Percentiles rank a stretch among this genome's conserved stretches.
phyloP scores from a whole-genome alignment of 2,113 vertebrate species.

The Crotalus horridus region DNA sequence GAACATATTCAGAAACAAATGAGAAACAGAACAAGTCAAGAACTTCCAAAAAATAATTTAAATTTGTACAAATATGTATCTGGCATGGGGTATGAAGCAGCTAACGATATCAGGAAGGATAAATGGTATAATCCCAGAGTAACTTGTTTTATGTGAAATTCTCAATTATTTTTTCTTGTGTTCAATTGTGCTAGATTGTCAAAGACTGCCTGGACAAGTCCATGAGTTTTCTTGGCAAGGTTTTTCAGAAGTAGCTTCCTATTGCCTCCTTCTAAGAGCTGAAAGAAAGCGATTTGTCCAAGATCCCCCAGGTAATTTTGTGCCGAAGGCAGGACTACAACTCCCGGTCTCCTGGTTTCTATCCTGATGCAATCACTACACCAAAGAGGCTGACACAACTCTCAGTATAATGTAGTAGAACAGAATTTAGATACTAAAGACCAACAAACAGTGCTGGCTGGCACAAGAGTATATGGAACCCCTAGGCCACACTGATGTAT shows the following conservation, averaged over 20 bases:
- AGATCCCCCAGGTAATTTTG: not conserved
- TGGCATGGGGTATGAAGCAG: not conserved
- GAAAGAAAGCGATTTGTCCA: not conserved
- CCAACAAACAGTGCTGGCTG: not conserved
- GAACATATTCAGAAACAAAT: not conserved
- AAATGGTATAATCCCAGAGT: not conserved
- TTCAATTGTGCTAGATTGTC: not conserved
- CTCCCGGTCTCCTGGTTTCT: not conserved
- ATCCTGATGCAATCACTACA: not conserved
- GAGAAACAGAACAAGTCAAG: not conserved
- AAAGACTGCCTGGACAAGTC: not conserved
- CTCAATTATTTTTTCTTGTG: not conserved
- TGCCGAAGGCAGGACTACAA: not conserved
- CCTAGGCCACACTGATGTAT: not conserved
- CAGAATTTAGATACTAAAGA: not conserved
- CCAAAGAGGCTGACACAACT: not conserved
- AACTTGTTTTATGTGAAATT: not conserved
- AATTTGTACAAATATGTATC: accelerated
- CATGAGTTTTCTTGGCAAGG: not conserved
- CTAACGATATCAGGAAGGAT: not conserved
- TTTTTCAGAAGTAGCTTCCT: not conserved
- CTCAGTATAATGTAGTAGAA: not conserved
- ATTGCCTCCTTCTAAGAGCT: not conserved
- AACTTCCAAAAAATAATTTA: conserved; percentile 13
- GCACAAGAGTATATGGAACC: not conserved